A percentile compares a stretch with the other conserved stretches of the same genome.
These are phyloP conservation scores for Drosophila lowei DNA, from an alignment of 1,140 invertebrate species.

Conservation along the genomic window DNA sequence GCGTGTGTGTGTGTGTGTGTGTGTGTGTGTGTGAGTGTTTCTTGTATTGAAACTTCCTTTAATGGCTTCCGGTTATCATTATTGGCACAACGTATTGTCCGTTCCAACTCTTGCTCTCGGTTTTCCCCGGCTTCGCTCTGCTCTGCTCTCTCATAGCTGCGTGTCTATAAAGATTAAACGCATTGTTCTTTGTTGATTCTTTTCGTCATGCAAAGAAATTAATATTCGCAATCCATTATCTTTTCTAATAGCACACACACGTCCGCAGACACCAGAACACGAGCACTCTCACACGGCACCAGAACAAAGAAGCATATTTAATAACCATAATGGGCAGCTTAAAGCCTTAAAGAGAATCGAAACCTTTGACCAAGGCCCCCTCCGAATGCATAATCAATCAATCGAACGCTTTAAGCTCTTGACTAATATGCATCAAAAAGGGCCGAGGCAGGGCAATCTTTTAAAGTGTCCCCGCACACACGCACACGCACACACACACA, in stretches of 20 bases:
- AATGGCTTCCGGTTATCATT: conserved; percentile 83
- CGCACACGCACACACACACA: conserved; percentile 9
- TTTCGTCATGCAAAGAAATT: conserved; percentile 80
- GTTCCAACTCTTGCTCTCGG: conserved; percentile 22
- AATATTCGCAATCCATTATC: conserved; percentile 81
- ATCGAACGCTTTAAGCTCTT: conserved; percentile 77
- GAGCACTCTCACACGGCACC: neutral
- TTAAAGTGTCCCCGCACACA: conserved; percentile 57
- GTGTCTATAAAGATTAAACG: conserved; percentile 79
- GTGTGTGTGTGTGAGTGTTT: conserved; percentile 39
- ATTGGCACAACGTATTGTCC: conserved; percentile 67
- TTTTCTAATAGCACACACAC: conserved; percentile 63
- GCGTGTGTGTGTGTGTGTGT: conserved; percentile 25
- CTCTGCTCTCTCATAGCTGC: conserved; percentile 39
- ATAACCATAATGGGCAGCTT: conserved; percentile 75
- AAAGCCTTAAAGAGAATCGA: conserved; percentile 67
- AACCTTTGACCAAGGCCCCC: conserved; percentile 40
- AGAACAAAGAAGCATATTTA: conserved; percentile 49
- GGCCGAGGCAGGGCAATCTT: conserved; percentile 51
- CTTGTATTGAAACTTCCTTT: conserved; percentile 80
- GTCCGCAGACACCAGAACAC: conserved; percentile 20
- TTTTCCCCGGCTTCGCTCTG: too few relatives aligned
- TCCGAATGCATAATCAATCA: conserved; percentile 69
- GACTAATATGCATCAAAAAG: conserved; percentile 64
- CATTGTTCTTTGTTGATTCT: conserved; percentile 76